A percentile compares a stretch with the other conserved stretches of the same genome.
Conservation (phyloP, 2,888 invertebrate species). For the Petrophora chlorosata region DNA sequence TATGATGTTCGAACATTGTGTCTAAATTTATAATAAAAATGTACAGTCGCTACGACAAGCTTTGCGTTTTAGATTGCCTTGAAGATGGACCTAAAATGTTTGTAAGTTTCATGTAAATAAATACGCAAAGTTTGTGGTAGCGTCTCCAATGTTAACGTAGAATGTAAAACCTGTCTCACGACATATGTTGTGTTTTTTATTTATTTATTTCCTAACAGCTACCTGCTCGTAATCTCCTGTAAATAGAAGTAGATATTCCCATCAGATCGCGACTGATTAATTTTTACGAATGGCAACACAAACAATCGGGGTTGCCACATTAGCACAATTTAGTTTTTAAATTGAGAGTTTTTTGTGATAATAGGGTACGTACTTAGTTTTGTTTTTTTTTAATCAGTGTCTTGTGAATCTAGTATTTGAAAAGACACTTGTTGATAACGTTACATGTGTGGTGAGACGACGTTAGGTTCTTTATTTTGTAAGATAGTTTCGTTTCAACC, state of each 20-base stretch:
- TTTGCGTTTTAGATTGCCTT: conserved; percentile 4
- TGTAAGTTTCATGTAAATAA: conserved; percentile 6
- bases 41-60: conserved; percentile 19
- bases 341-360: conserved; percentile 77
- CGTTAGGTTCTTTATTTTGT: conserved; percentile 64
- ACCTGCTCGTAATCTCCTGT: conserved; percentile 33
- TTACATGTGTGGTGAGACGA: conserved; percentile 84
- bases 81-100: not conserved
- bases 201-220: conserved; percentile 59
- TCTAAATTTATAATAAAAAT: conserved; percentile 7
- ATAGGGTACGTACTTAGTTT: conserved; percentile 73
- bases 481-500: conserved; percentile 61
- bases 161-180: conserved; percentile 76
- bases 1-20: conserved; percentile 12
- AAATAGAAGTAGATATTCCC: conserved; percentile 70
- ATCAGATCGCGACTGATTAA: conserved; percentile 72
- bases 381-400: conserved; percentile 42
- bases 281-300: conserved; percentile 55
- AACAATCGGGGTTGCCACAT: conserved; percentile 48
- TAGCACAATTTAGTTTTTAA: conserved; percentile 77
- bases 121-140: conserved; percentile 33
- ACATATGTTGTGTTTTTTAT: conserved; percentile 76
- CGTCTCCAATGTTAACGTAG: conserved; percentile 31
- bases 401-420: conserved; percentile 46
- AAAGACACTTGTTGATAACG: conserved; percentile 71